These are phyloP conservation scores for Orchesella cincta DNA, from an alignment of 1,140 invertebrate species.

Conservation along the genomic window DNA sequence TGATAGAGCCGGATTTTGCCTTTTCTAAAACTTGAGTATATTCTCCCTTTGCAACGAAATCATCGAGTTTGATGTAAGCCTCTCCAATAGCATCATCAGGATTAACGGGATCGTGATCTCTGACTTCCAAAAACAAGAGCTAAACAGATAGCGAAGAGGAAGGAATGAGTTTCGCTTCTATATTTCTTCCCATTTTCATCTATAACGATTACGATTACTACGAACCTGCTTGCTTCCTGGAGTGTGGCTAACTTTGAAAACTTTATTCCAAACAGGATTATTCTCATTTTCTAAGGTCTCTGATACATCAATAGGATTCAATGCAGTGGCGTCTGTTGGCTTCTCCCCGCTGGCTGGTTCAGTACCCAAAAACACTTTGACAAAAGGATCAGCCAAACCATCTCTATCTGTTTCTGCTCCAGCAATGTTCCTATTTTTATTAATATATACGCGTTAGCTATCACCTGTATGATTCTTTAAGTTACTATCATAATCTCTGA, in stretches of 20 bases:
- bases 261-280: slow-evolving; percentile 40
- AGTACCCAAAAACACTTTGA: slow-evolving; percentile 35
- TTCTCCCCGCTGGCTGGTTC: slow-evolving; percentile 1
- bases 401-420: slow-evolving; percentile 32
- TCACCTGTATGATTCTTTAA: slow-evolving; percentile 12
- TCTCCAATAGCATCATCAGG: slow-evolving; percentile 37
- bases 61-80: slow-evolving; percentile 34
- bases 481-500: neutral
- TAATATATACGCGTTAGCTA: slow-evolving; percentile 14
- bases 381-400: slow-evolving; percentile 32
- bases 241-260: slow-evolving; percentile 35
- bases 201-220: neutral
- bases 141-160: neutral
- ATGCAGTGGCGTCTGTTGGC: neutral
- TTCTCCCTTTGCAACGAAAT: slow-evolving; percentile 36
- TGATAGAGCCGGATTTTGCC: slow-evolving; percentile 28
- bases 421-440: slow-evolving; percentile 20
- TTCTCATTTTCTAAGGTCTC: slow-evolving; percentile 31
- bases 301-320: slow-evolving; percentile 22
- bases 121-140: slow-evolving; percentile 36
- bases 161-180: neutral
- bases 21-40: slow-evolving; percentile 29
- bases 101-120: slow-evolving; percentile 39
- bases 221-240: slow-evolving; percentile 40
- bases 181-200: neutral